These are phyloP conservation scores for Molossus alvarezi DNA, from an alignment of 2,797 vertebrate genomes.

Conservation along the genomic window DNA sequence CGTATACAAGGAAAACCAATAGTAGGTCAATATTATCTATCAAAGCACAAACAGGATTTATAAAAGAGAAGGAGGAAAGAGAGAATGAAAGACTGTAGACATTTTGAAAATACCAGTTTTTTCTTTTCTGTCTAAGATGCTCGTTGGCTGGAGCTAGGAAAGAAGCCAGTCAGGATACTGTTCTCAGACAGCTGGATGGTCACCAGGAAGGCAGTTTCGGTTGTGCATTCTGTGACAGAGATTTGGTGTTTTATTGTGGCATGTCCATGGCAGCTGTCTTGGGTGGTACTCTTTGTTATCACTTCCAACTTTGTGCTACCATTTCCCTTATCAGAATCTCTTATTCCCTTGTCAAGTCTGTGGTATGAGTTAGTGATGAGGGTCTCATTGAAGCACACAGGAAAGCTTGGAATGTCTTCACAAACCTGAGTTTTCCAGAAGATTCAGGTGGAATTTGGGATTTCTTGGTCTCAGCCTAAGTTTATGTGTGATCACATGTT, in stretches of 20 bases:
- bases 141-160: neutral
- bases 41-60: neutral
- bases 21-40: slow-evolving; percentile 7
- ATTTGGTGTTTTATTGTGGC: neutral
- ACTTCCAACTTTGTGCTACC: neutral
- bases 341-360: neutral
- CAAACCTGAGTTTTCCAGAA: neutral
- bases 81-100: neutral
- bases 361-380: neutral
- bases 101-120: neutral
- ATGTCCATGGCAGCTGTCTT: neutral
- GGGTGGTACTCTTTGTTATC: neutral
- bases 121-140: slow-evolving; percentile 29
- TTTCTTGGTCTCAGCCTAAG: slow-evolving; percentile 4
- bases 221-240: neutral
- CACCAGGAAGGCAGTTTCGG: neutral
- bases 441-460: neutral
- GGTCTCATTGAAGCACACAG: neutral
- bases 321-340: neutral
- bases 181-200: neutral
- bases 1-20: neutral
- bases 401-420: neutral
- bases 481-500: neutral
- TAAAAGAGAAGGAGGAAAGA: neutral
- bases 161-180: neutral